Percentiles rank a stretch among this genome's conserved stretches.
These are phyloP conservation scores for Heliconius himera DNA, from an alignment of 1,140 invertebrate species.

Conservation along the genomic window DNA sequence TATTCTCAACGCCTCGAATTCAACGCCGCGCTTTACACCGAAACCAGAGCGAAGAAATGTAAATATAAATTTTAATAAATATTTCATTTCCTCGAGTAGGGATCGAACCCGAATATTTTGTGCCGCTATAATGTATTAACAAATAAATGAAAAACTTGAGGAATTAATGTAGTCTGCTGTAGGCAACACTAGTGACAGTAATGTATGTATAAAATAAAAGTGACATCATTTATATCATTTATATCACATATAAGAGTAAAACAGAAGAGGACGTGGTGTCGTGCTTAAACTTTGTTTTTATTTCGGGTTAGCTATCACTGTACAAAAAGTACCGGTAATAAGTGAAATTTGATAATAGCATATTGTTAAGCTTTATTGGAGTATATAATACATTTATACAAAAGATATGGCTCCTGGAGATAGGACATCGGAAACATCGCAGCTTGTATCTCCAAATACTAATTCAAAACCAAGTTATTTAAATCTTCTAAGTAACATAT, in stretches of 20 bases:
- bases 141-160: not conserved
- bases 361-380: not conserved
- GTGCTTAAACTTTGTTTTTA: not conserved
- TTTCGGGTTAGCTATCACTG: not conserved
- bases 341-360: not conserved
- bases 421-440: constrained; percentile 62
- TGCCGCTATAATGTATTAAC: too few species aligned
- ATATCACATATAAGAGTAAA: not conserved
- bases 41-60: too few species aligned
- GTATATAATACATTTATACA: not conserved
- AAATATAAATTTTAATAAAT: too few species aligned
- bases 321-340: not conserved
- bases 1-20: too few species aligned
- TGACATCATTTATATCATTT: not conserved
- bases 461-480: constrained; percentile 59
- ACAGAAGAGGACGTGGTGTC: not conserved
- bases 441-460: constrained; percentile 55
- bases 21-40: too few species aligned
- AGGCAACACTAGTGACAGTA: not conserved
- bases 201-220: not conserved
- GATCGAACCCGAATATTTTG: too few species aligned
- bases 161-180: not conserved
- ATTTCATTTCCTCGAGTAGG: too few species aligned
- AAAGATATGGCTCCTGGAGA: constrained; percentile 56
- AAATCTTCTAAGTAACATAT: constrained; percentile 67